Base-by-base conservation (phyloP, 2,797 vertebrate species). In the Neosalanx taihuensis region DNA sequence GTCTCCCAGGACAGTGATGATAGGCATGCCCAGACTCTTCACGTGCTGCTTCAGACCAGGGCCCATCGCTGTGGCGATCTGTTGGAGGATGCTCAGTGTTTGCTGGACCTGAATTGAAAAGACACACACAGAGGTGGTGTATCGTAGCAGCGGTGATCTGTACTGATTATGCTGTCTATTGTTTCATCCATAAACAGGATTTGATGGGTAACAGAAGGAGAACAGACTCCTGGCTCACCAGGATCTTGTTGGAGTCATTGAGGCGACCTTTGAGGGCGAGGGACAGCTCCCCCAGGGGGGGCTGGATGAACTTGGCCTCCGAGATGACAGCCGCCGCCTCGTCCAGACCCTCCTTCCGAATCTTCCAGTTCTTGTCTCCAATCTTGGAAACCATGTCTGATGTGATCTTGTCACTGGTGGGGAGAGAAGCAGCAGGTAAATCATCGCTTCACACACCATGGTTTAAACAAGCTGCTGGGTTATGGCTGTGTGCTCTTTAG, bases 311-410 rank as follows among this genome's bases (percentile, higher is more conserved):
- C 79, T 99, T 99, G 15, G 97, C 97, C 73, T 99, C 98, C 5
- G 96, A 98, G 85, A 99, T 93, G 70, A 99, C 91, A 57, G 92
- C 91, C 0, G 92, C 85, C 9, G 91, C 91, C 92, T 99, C 97
- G 77, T 99, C 97, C 59, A 99, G 90, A 53, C 97, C 98, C 83
- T 99, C 98, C 85, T 98, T 99, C 78, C 98, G 92, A 80, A 96
- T 95, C 87, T 99, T 99, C 98, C 98, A 99, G 88, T 98, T 99
- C 88, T 99, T 99, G 80, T 99, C 98, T 6, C 86, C 91, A 41
- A 99, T 95, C 86, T 99, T 99, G 57, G 93, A 90, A 72, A 99
- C 93, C 69, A 99, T 89, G 7, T 98, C 96, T 0, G 90, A 92
- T 13, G 95, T 94, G 76, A 99, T 95, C 89, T 98, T 99, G 83